phyloP scores from a whole-genome alignment of 2,797 vertebrate species.

The Varecia variegata region DNA sequence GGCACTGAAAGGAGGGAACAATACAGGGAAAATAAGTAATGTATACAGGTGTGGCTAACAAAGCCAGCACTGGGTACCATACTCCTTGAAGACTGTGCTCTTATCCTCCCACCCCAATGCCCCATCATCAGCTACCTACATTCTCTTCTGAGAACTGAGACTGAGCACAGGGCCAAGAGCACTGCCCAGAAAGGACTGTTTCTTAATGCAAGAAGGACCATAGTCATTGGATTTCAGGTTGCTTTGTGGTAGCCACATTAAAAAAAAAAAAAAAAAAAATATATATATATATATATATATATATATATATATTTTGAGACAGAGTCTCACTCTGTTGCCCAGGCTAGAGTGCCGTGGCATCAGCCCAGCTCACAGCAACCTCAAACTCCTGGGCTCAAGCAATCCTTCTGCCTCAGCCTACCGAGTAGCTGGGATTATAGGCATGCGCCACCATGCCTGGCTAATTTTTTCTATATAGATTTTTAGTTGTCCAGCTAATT shows the following conservation, averaged over 20 bases:
- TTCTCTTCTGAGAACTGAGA: neutral
- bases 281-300: too few relatives aligned
- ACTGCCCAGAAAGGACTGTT: neutral
- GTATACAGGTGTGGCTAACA: neutral
- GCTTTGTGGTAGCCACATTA: neutral
- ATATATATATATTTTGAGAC: too few relatives aligned
- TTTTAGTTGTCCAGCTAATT: too few relatives aligned
- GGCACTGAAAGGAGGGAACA: neutral
- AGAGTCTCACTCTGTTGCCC: too few relatives aligned
- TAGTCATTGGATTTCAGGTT: neutral
- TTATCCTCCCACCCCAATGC: neutral
- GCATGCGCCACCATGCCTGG: too few relatives aligned
- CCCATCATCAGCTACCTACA: neutral
- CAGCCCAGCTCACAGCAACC: too few relatives aligned
- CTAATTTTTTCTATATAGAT: too few relatives aligned
- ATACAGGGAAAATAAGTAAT: neutral
- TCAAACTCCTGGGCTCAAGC: too few relatives aligned
- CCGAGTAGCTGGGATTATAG: too few relatives aligned
- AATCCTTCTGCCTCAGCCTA: too few relatives aligned
- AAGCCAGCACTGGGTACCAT: neutral
- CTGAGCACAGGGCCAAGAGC: neutral
- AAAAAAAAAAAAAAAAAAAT: too few relatives aligned
- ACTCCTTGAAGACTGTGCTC: neutral
- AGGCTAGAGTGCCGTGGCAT: too few relatives aligned
- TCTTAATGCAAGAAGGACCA: neutral